These are phyloP conservation scores for Ennomos quercinarius DNA, from an alignment of 2,888 invertebrate species.

Conservation along the genomic window DNA sequence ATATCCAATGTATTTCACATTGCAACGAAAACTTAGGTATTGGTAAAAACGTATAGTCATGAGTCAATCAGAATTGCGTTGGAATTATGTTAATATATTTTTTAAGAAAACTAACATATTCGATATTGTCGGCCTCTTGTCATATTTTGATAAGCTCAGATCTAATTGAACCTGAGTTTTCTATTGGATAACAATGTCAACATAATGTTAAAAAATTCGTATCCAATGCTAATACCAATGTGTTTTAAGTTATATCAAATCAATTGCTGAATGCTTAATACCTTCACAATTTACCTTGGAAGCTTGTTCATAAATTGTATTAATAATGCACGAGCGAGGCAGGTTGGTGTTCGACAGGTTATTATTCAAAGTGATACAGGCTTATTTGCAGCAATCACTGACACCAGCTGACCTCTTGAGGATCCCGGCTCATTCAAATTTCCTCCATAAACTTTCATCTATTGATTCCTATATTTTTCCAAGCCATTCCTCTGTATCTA, in stretches of 20 bases:
- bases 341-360: constrained; percentile 32
- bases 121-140: constrained; percentile 33
- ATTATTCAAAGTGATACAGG: constrained; percentile 44
- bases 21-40: neutral
- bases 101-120: neutral
- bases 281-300: constrained; percentile 74
- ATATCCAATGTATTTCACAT: constrained; percentile 1
- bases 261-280: constrained; percentile 49
- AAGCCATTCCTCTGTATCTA: neutral
- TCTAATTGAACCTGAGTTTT: constrained; percentile 30
- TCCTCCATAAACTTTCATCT: no score
- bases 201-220: constrained; percentile 31
- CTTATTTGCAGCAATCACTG: constrained; percentile 14
- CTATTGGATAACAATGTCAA: constrained; percentile 28
- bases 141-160: constrained; percentile 39
- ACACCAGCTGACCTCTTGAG: constrained; percentile 10
- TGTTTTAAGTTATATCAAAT: constrained; percentile 43
- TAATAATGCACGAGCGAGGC: constrained; percentile 36
- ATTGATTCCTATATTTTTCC: no score
- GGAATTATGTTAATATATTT: neutral
- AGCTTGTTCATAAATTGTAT: constrained; percentile 56
- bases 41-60: no score
- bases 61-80: no score
- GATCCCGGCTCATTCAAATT: neutral
- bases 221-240: constrained; percentile 39